Conservation (phyloP, 2,797 vertebrate genomes). For the Cyprinella venusta region DNA sequence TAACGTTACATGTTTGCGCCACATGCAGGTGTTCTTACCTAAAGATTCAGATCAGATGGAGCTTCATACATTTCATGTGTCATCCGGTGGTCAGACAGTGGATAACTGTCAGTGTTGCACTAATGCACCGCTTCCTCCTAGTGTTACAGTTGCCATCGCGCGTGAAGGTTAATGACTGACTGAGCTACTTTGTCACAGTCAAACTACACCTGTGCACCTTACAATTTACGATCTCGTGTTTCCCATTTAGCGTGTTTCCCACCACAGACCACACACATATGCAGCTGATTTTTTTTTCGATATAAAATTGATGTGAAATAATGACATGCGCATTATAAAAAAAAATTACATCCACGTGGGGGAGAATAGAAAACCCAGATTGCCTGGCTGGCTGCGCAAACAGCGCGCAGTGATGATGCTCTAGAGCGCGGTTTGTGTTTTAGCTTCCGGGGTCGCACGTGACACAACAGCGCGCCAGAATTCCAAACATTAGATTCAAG, state of each 20-base stretch:
- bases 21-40: conserved; percentile 12
- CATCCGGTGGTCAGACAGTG: not conserved
- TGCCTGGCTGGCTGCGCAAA: conserved; percentile 8
- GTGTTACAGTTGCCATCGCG: not conserved
- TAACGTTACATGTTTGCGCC: not conserved
- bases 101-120: not conserved
- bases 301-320: too few species aligned
- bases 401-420: not conserved
- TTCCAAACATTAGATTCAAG: not conserved
- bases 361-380: not conserved
- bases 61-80: not conserved
- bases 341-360: not conserved
- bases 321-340: not conserved
- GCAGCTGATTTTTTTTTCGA: not conserved
- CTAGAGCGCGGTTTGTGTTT: conserved; percentile 40
- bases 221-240: not conserved
- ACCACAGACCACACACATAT: not conserved
- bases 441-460: conserved; percentile 67
- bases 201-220: not conserved
- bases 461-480: conserved; percentile 18
- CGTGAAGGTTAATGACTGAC: not conserved
- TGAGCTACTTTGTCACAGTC: not conserved
- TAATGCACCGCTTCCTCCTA: too few species aligned
- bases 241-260: too few species aligned
- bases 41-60: not conserved